Conservation (phyloP, 1,140 invertebrate genomes). For the Platorchestia sp. region DNA sequence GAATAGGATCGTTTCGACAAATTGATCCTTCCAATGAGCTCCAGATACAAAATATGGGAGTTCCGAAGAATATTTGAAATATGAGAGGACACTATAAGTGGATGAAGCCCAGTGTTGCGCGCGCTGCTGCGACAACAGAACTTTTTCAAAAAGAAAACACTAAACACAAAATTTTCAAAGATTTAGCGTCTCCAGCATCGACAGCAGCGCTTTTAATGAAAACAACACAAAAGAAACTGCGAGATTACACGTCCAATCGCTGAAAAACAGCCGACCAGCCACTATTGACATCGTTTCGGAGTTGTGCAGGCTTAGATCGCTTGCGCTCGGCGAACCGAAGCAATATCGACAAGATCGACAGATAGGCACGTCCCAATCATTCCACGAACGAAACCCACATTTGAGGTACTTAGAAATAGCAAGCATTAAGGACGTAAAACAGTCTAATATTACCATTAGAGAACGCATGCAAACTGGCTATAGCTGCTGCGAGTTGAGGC, state of each 20-base stretch:
- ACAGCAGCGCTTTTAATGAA: too few species aligned
- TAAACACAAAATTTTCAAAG: not conserved
- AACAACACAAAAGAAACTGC: not conserved
- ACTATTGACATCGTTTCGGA: not conserved
- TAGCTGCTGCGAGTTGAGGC: constrained; percentile 12
- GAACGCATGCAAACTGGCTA: constrained; percentile 48
- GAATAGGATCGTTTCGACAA: constrained; percentile 15
- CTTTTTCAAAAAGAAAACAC: not conserved
- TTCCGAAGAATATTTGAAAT: not conserved
- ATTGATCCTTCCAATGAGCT: constrained; percentile 22
- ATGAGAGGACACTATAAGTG: not conserved
- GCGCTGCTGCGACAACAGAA: not conserved
- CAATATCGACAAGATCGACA: constrained; percentile 51
- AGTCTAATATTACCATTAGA: constrained; percentile 47
- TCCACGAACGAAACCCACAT: not conserved
- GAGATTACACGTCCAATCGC: not conserved
- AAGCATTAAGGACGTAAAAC: constrained; percentile 52
- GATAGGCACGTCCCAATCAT: constrained; percentile 26
- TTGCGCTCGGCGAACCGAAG: not conserved
- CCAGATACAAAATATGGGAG: not conserved
- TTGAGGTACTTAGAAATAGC: constrained; percentile 43
- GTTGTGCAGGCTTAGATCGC: not conserved
- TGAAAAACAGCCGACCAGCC: not conserved
- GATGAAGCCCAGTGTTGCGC: not conserved
- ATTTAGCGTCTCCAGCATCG: too few species aligned